A percentile compares a stretch with the other conserved stretches of the same genome.
Conservation (phyloP, 2,113 vertebrate genomes). For the Sylvilagus bachmani region DNA sequence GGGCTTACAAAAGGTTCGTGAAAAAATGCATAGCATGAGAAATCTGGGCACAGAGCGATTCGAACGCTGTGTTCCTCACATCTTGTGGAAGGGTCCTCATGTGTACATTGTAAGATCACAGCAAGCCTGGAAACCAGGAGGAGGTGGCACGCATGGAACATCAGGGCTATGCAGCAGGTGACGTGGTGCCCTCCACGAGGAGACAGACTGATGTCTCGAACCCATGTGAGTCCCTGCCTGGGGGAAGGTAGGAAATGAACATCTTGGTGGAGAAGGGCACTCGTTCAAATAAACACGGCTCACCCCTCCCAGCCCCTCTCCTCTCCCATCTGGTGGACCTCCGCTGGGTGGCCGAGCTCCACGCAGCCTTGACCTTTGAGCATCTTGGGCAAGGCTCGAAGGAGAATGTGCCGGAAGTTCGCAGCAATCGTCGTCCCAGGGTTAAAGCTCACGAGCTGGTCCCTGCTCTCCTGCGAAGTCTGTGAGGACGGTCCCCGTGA, state of each 20-base stretch:
- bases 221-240: neutral
- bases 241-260: neutral
- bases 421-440: neutral
- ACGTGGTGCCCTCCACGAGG: neutral
- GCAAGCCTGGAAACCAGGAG: neutral
- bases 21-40: too few species aligned
- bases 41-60: too few species aligned
- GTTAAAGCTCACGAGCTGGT: neutral
- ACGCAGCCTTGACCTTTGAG: neutral
- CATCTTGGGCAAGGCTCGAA: neutral
- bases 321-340: neutral
- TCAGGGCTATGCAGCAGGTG: neutral
- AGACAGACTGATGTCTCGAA: neutral
- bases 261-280: neutral
- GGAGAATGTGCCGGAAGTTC: fast-evolving
- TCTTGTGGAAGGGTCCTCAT: too few species aligned
- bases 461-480: neutral
- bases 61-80: too few species aligned
- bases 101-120: neutral
- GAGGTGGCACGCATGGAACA: neutral
- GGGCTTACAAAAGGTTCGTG: too few species aligned
- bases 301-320: neutral
- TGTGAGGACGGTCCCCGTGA: neutral
- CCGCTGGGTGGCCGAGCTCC: neutral
- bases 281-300: neutral